Evolutionary conservation across 2,888 invertebrate genomes (phyloP).

Genomic region (Tetragnatha montana): DNA sequence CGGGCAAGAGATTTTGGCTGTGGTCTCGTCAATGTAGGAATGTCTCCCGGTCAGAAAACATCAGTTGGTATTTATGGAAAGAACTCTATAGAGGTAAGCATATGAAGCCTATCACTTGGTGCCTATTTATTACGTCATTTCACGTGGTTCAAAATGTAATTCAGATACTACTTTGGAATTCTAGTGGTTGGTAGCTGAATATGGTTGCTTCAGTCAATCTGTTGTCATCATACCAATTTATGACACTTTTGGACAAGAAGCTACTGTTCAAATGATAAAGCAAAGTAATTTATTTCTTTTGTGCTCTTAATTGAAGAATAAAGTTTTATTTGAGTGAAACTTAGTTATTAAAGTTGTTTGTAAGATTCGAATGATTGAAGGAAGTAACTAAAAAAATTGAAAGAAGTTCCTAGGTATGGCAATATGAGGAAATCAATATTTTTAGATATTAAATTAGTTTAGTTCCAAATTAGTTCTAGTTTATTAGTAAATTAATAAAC

Average conservation of each 20-base stretch:
- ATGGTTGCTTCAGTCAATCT: slow-evolving; percentile 93
- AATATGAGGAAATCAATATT: no score
- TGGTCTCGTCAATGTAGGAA: slow-evolving; percentile 88
- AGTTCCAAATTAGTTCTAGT: no score
- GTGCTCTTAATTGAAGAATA: no score
- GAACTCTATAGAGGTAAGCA: slow-evolving; percentile 93
- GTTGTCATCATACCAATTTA: slow-evolving; percentile 97
- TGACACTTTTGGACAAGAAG: slow-evolving; percentile 96
- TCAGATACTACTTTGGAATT: not conserved
- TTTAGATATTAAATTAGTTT: no score
- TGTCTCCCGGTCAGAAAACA: slow-evolving; percentile 81
- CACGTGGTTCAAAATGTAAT: not conserved
- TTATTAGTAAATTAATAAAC: no score
- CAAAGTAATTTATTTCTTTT: slow-evolving; percentile 81
- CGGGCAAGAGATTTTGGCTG: slow-evolving; percentile 93
- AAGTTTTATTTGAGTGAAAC: no score
- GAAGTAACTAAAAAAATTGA: no score
- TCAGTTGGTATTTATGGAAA: slow-evolving; percentile 95
- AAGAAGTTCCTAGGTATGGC: no score
- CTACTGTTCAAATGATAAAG: slow-evolving; percentile 96
- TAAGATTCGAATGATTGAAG: no score
- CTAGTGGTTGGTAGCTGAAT: slow-evolving; percentile 96
- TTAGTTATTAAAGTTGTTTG: no score
- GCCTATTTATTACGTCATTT: not conserved
- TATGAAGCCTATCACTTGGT: not conserved